A percentile compares a stretch with the other conserved stretches of the same genome.
phyloP scores from a whole-genome alignment of 2,888 invertebrate species.

The Drosophila kambysellisi region DNA sequence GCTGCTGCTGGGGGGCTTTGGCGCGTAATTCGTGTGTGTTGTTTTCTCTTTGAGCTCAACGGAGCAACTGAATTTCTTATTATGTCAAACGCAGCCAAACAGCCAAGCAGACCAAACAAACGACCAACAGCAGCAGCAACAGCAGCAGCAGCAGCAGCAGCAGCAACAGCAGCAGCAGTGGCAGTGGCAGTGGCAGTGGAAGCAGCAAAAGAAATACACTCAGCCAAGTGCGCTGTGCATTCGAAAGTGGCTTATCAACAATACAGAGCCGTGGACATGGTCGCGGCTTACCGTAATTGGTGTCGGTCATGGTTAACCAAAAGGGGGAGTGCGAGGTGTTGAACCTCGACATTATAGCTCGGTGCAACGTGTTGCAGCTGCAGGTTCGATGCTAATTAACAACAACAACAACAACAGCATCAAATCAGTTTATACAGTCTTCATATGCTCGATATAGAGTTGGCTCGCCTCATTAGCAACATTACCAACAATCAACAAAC shows the following conservation, averaged over 20 bases:
- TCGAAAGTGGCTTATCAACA: conserved; percentile 73
- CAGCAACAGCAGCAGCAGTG: neutral
- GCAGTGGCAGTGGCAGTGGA: neutral
- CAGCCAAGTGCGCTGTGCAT: conserved; percentile 52
- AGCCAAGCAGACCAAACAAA: conserved; percentile 31
- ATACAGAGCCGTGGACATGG: conserved; percentile 60
- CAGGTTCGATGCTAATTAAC: conserved; percentile 70
- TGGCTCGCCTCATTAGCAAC: conserved; percentile 64
- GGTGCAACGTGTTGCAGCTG: conserved; percentile 56
- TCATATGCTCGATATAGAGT: conserved; percentile 65
- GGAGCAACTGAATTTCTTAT: conserved; percentile 73
- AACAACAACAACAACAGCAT: conserved; percentile 48
- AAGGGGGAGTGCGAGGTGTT: conserved; percentile 12
- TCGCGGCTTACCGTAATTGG: conserved; percentile 68
- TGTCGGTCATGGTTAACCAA: conserved; percentile 58
- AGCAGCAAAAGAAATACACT: conserved; percentile 33
- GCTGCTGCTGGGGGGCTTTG: conserved; percentile 49
- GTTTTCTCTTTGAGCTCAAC: conserved; percentile 78
- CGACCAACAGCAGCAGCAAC: conserved; percentile 33
- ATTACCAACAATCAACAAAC: conserved; percentile 38
- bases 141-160: neutral
- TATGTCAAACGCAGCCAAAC: conserved; percentile 55
- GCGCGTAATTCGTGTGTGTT: conserved; percentile 61
- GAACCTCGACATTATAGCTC: conserved; percentile 14
- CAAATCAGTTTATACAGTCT: conserved; percentile 40